Evolutionary conservation across 2,113 vertebrate species (phyloP).

Genomic region (Emydura subglobosa): DNA sequence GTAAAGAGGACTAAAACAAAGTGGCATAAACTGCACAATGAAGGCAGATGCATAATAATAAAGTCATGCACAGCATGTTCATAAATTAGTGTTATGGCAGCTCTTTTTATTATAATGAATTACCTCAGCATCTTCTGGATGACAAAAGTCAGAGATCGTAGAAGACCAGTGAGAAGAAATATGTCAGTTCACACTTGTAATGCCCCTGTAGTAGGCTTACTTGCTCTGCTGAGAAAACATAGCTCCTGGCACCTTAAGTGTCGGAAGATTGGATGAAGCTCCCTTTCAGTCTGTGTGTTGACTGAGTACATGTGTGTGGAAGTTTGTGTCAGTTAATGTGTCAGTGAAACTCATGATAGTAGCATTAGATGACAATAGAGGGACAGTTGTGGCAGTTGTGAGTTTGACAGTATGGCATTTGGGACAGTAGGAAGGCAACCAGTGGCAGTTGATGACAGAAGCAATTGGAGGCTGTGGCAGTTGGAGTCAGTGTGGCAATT

Average conservation of each 20-base stretch:
- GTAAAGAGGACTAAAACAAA: background rate
- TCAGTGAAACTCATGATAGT: background rate
- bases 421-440: background rate
- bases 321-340: background rate
- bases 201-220: slow-evolving; percentile 15
- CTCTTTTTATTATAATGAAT: slow-evolving; percentile 6
- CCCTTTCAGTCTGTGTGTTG: background rate
- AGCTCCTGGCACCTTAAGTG: slow-evolving; percentile 13
- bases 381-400: background rate
- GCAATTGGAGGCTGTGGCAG: background rate
- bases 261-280: background rate
- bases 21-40: background rate
- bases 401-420: background rate
- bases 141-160: slow-evolving; percentile 36
- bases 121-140: slow-evolving; percentile 34
- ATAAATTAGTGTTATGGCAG: slow-evolving; percentile 5
- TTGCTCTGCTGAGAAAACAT: slow-evolving; percentile 40
- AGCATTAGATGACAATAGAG: background rate
- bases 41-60: slow-evolving; percentile 4
- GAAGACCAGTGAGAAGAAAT: slow-evolving; percentile 42
- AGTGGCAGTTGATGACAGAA: background rate
- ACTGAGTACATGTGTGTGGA: background rate
- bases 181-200: slow-evolving; percentile 15
- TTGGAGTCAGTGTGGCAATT: background rate
- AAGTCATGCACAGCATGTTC: background rate